Evolutionary conservation across 92 coral and sea anemone genomes (phyloP).

Genomic region (Diadumene lineata): DNA sequence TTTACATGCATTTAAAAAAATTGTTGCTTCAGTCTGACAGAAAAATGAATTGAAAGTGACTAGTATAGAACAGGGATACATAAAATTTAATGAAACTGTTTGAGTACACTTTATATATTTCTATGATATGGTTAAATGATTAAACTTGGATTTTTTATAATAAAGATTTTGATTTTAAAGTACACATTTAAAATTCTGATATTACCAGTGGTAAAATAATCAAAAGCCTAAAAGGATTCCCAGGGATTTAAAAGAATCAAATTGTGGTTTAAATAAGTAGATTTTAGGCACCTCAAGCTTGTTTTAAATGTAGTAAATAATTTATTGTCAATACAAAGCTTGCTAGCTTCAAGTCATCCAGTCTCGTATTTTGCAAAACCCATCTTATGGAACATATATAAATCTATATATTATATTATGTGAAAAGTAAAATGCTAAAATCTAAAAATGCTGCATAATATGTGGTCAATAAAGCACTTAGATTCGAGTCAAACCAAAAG

Average conservation of each 20-base stretch:
- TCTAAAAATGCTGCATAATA: neutral
- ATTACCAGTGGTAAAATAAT: neutral
- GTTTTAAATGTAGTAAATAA: neutral
- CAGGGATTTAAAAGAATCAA: neutral
- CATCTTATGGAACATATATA: no score
- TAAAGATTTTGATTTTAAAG: neutral
- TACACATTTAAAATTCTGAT: neutral
- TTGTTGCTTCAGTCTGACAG: no score
- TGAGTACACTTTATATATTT: no score
- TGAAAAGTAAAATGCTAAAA: neutral
- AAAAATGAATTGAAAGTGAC: no score
- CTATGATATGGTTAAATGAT: no score
- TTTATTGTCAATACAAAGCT: neutral
- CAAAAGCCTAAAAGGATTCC: neutral
- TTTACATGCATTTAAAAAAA: no score
- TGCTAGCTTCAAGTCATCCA: conserved; percentile 4
- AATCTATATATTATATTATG: neutral
- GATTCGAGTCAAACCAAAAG: neutral
- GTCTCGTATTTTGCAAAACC: conserved; percentile 8
- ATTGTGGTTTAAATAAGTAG: neutral
- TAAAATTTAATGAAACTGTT: no score
- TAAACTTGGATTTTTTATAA: no score
- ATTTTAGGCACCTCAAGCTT: neutral
- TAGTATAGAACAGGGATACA: no score
- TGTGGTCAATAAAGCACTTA: conserved; percentile 5